Conservation (phyloP, 2,888 invertebrate species). For the Podotricha telesiphe region DNA sequence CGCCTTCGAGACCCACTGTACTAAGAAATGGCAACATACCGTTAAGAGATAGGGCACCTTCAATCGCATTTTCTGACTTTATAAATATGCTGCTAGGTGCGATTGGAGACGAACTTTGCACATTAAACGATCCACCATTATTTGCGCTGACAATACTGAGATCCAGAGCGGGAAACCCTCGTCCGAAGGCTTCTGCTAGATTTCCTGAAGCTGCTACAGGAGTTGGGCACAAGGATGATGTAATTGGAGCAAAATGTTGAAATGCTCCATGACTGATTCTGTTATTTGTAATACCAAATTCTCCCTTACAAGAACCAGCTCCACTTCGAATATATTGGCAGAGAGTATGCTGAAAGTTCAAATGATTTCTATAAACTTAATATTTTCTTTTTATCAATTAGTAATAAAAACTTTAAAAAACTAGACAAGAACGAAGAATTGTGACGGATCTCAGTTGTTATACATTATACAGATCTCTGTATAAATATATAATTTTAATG, state of each 20-base stretch:
- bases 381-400: too few relatives aligned
- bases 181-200: neutral
- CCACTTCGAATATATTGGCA: conserved; percentile 9
- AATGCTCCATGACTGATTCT: neutral
- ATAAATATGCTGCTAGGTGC: conserved; percentile 7
- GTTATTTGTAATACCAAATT: neutral
- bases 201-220: neutral
- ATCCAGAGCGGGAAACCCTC: neutral
- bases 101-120: conserved; percentile 9
- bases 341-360: neutral
- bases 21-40: conserved; percentile 12
- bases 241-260: neutral
- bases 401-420: too few relatives aligned
- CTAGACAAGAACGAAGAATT: too few relatives aligned
- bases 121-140: neutral
- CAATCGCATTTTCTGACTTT: conserved; percentile 8
- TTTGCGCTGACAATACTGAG: conserved; percentile 20
- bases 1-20: neutral
- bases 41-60: neutral
- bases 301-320: neutral
- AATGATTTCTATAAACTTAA: neutral
- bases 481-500: too few relatives aligned
- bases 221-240: neutral
- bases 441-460: too few relatives aligned
- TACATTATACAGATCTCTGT: too few relatives aligned